These are phyloP conservation scores for Steatocranus sp. DNA, from an alignment of 2,797 vertebrate genomes.

Conservation along the genomic window DNA sequence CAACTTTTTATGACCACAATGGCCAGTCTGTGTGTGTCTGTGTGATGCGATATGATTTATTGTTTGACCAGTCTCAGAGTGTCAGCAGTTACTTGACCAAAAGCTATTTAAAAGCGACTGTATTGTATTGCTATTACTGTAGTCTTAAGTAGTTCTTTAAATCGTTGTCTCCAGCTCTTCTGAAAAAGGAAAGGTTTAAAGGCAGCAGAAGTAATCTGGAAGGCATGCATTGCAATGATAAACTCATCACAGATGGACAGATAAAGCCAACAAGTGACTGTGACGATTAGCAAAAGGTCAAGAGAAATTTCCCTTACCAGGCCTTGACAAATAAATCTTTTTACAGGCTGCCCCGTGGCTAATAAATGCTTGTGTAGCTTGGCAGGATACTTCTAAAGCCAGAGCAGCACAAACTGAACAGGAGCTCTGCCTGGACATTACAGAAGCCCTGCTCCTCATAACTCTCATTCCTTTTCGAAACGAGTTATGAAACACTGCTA, in stretches of 20 bases:
- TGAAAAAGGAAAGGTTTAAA: not conserved
- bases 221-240: not conserved
- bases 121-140: not conserved
- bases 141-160: not conserved
- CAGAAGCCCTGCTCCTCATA: constrained; percentile 24
- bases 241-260: not conserved
- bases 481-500: not conserved
- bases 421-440: constrained; percentile 1
- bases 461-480: constrained; percentile 9
- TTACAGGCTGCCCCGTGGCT: constrained; percentile 18
- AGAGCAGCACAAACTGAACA: constrained; percentile 9
- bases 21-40: not conserved
- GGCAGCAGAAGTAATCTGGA: not conserved
- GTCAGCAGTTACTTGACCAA: not conserved
- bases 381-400: constrained; percentile 7
- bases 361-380: constrained; percentile 24
- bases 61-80: not conserved
- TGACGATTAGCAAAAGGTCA: not conserved
- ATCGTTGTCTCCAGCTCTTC: not conserved
- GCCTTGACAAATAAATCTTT: constrained; percentile 28
- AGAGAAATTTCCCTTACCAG: constrained; percentile 5
- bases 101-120: not conserved
- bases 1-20: not conserved
- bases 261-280: not conserved
- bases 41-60: not conserved